Percentiles rank a stretch among this genome's conserved stretches.
Evolutionary conservation across 2,888 invertebrate genomes (phyloP).

Genomic region (Aphidoletes aphidimyza): DNA sequence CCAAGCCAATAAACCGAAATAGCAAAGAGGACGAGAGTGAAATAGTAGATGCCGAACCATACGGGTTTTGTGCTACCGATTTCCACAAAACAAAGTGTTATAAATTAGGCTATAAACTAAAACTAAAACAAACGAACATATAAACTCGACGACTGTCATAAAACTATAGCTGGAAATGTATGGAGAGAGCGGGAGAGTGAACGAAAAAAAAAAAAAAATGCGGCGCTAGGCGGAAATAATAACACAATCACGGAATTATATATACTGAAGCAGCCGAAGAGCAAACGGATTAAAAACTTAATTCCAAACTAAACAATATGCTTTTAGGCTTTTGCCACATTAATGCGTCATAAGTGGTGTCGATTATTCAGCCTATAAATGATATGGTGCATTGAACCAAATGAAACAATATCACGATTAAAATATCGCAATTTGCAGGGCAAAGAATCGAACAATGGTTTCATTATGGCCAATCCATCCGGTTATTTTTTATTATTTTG

Average conservation of each 20-base stretch:
- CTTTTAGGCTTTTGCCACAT: not conserved
- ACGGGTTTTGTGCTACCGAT: too few species aligned
- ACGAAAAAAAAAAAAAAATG: not conserved
- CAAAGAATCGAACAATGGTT: too few species aligned
- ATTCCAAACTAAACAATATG: not conserved
- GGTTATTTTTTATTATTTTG: not conserved
- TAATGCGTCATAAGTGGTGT: not conserved
- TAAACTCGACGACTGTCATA: not conserved
- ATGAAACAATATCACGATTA: too few species aligned
- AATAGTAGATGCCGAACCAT: too few species aligned
- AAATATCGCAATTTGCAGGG: too few species aligned
- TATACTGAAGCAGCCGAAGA: not conserved
- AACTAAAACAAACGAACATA: not conserved
- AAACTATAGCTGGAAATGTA: not conserved
- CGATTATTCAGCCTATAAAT: not conserved
- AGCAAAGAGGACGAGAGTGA: not conserved
- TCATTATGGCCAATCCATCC: too few species aligned
- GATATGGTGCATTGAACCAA: not conserved
- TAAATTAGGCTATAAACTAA: not conserved
- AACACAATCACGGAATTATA: slow-evolving; percentile 13
- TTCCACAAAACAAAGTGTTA: not conserved
- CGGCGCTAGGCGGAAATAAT: not conserved
- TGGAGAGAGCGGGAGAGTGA: too few species aligned
- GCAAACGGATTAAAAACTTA: slow-evolving; percentile 29
- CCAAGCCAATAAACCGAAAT: slow-evolving; percentile 33